Evolutionary conservation across 2,888 invertebrate species (phyloP).

Genomic region (Sphinx pinastri): DNA sequence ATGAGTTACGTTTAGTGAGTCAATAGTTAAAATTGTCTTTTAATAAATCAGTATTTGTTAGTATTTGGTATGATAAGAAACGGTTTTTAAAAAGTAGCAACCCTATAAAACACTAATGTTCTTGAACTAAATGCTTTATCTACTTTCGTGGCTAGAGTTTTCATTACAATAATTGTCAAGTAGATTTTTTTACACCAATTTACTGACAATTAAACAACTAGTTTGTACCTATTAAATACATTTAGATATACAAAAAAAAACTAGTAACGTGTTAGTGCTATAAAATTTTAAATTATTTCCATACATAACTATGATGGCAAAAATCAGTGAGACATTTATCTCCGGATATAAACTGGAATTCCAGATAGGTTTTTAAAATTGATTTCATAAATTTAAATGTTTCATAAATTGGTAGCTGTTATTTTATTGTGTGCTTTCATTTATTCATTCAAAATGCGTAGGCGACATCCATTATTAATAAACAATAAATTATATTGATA

Average conservation of each 20-base stretch:
- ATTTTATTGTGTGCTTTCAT: background rate
- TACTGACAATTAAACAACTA: background rate
- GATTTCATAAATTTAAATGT: background rate
- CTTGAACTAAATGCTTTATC: constrained; percentile 18
- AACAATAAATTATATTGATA: background rate
- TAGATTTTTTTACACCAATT: background rate
- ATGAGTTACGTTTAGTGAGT: background rate
- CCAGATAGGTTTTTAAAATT: background rate
- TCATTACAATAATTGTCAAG: constrained; percentile 1
- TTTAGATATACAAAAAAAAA: background rate
- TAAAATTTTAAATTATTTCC: background rate
- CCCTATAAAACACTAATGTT: constrained; percentile 19
- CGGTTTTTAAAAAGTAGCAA: background rate
- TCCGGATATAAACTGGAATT: constrained; percentile 4
- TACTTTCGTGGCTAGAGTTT: constrained; percentile 5
- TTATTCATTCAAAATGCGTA: background rate
- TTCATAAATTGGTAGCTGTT: background rate
- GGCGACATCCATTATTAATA: background rate
- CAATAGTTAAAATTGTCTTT: background rate
- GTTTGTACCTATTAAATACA: background rate
- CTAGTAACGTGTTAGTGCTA: background rate
- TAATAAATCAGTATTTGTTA: background rate
- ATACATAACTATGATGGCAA: background rate
- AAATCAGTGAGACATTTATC: background rate
- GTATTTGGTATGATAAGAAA: background rate